Base-by-base conservation (phyloP, 2,888 invertebrate species). In the Spialia ferax region DNA sequence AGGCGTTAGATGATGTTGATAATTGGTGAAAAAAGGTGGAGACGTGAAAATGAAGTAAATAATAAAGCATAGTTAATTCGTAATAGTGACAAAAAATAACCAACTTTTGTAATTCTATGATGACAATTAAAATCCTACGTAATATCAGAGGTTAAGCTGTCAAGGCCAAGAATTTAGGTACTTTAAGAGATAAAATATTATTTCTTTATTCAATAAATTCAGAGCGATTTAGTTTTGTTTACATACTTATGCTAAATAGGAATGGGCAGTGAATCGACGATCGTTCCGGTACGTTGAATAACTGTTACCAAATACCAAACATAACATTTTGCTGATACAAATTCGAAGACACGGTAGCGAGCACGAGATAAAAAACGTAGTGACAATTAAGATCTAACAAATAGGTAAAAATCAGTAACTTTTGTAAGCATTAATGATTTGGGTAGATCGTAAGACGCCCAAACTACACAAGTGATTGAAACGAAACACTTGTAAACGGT, bases 361-460 rank as follows among this genome's bases (percentile, higher is more conserved):
- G 2, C 29, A 54, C 7, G 8, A 78, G 77, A 48, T 48, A 71
- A 70, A 29, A 57, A 56, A 2, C 0, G 22, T 10, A 57, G n/a
- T 23, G 15, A n/a, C 26, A 29, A 29, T 54, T 54, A 29, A 5
- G 2, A 29, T 26, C 15, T 10, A 29, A 2, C 29, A 29, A 54
- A 54, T 29, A 29, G 18, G 54, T 54, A 54, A 54, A 54, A 54
- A 54, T 26, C 8, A 6, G 15, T 13, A 29, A 29, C 54, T 52
- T 23, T 52, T 20, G 18, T 52, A 52, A 29, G 29, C 29, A 54
- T 54, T 54, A 8, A 54, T 54, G 54, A 54, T n/a, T 54, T 29
- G 15, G 29, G 10, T 54, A 54, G 29, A 54, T 26, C 54, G 26
- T 26, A 29, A 54, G 13, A 15, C 8, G 20, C 11, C 13, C 18